phyloP scores from a whole-genome alignment of 1,140 invertebrate genomes.

The Brachionus rotundiformis region DNA sequence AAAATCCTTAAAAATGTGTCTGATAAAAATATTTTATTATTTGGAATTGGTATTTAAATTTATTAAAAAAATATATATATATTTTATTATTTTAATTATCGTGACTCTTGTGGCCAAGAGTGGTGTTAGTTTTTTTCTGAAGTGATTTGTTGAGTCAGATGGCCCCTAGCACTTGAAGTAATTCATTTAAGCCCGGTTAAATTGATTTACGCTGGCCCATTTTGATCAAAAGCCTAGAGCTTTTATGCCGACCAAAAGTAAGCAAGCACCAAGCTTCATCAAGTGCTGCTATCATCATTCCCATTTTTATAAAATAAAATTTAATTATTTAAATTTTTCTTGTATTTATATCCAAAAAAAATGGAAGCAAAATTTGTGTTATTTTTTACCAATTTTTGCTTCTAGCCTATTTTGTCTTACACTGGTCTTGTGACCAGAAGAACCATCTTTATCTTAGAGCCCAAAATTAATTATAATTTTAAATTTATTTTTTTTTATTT shows the following conservation, averaged over 20 bases:
- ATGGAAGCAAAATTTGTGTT: neutral
- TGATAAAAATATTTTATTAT: too few relatives aligned
- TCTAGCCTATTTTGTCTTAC: too few relatives aligned
- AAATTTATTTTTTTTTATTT: neutral
- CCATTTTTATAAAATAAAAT: too few relatives aligned
- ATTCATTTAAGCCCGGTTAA: neutral
- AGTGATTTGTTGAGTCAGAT: slow-evolving; percentile 34
- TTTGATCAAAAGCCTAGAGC: slow-evolving; percentile 18
- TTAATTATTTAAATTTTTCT: neutral
- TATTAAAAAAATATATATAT: too few relatives aligned
- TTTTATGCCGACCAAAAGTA: neutral
- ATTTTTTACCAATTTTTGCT: neutral
- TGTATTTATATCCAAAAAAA: neutral
- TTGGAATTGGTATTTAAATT: too few relatives aligned
- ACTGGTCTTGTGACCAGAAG: too few relatives aligned
- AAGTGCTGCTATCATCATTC: slow-evolving; percentile 51
- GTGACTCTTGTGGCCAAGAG: too few relatives aligned
- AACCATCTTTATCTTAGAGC: too few relatives aligned
- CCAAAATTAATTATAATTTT: neutral
- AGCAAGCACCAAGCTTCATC: neutral
- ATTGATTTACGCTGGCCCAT: neutral
- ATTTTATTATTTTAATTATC: too few relatives aligned
- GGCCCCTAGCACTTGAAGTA: slow-evolving; percentile 32
- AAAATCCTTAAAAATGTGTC: neutral
- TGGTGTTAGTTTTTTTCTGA: too few relatives aligned